Conservation (phyloP, 2,888 invertebrate species). For the Antitype chi region DNA sequence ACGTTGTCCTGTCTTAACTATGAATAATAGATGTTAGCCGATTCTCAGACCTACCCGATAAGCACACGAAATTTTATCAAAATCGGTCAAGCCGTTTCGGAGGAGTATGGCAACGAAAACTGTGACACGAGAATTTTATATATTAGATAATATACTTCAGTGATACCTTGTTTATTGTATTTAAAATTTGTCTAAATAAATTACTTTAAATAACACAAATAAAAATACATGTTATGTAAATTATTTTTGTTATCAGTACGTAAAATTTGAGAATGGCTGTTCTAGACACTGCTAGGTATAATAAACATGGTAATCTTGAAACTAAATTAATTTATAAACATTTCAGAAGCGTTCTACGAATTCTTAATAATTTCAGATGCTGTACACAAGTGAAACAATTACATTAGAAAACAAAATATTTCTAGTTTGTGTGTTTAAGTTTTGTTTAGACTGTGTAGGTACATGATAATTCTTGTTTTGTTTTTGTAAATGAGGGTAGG, state of each 20-base stretch:
- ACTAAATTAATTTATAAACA: conserved; percentile 48
- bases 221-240: no score
- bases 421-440: conserved; percentile 6
- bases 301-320: conserved; percentile 45
- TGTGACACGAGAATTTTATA: no score
- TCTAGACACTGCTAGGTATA: conserved; percentile 18
- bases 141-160: no score
- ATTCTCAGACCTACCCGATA: no score
- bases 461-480: conserved; percentile 16
- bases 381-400: conserved; percentile 24
- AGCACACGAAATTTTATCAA: no score
- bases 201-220: no score
- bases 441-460: conserved; percentile 13
- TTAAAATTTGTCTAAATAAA: no score
- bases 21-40: no score
- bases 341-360: conserved; percentile 29
- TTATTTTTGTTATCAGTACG: background rate
- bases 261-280: conserved; percentile 15
- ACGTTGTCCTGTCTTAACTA: no score
- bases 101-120: no score
- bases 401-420: conserved; percentile 36
- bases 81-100: no score
- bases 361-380: conserved; percentile 18
- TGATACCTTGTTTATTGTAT: no score
- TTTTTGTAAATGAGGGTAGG: conserved; percentile 13